phyloP scores from a whole-genome alignment of 92 coral and sea anemone genomes.

The Chrysogorgia sp. region DNA sequence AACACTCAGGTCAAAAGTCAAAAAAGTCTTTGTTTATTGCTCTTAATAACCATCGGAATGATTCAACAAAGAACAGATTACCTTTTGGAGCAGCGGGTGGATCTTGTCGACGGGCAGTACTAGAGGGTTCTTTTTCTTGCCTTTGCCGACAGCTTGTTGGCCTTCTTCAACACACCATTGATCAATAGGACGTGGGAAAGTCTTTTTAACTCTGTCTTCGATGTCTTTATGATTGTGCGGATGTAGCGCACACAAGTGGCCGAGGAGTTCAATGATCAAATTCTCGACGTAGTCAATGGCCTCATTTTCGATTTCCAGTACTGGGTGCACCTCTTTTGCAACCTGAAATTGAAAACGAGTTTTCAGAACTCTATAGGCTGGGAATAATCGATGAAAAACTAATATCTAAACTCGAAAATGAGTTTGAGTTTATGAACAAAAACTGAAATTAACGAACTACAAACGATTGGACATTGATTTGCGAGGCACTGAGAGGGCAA shows the following conservation, averaged over 20 bases:
- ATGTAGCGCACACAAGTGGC: slow-evolving; percentile 83
- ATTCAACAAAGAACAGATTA: slow-evolving; percentile 45
- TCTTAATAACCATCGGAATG: background rate
- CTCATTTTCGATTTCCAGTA: slow-evolving; percentile 83
- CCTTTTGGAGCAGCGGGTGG: slow-evolving; percentile 82
- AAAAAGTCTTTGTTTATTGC: background rate
- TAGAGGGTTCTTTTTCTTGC: slow-evolving; percentile 80
- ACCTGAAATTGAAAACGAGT: slow-evolving; percentile 82
- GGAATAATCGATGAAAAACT: background rate
- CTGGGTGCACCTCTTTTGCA: slow-evolving; percentile 89
- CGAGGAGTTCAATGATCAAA: slow-evolving; percentile 80
- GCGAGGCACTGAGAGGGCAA: too few species aligned
- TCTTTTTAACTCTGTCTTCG: slow-evolving; percentile 86
- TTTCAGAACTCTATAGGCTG: too few species aligned
- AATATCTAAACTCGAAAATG: too few species aligned
- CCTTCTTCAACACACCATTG: slow-evolving; percentile 96
- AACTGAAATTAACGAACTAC: background rate
- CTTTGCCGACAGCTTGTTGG: slow-evolving; percentile 85
- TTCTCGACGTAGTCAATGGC: slow-evolving; percentile 93
- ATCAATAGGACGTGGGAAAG: slow-evolving; percentile 95
- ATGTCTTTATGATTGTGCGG: slow-evolving; percentile 86
- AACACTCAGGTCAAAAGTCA: background rate
- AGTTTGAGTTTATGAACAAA: background rate
- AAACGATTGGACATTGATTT: background rate
- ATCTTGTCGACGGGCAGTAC: slow-evolving; percentile 92